Evolutionary conservation across 2,113 vertebrate species (phyloP).

Genomic region (Canis aureus): DNA sequence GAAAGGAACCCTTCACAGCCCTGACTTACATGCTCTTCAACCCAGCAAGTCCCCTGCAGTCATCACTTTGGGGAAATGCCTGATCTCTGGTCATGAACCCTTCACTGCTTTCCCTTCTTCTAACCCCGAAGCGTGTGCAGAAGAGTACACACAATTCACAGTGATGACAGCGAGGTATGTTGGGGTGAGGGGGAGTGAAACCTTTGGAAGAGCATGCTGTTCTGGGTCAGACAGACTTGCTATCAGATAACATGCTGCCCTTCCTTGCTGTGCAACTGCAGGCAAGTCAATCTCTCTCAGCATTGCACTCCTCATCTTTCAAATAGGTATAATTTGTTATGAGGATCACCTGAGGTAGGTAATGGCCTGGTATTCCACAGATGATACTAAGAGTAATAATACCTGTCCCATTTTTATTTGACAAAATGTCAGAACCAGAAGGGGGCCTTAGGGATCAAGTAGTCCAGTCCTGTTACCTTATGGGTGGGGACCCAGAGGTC

Average conservation of each 20-base stretch:
- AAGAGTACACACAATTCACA: not conserved
- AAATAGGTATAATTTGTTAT: not conserved
- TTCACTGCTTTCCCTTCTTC: not conserved
- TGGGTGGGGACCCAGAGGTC: not conserved
- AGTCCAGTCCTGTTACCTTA: not conserved
- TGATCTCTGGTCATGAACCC: not conserved
- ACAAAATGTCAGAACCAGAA: constrained; percentile 39
- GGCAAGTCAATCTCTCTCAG: not conserved
- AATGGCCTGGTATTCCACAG: not conserved
- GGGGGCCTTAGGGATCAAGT: not conserved
- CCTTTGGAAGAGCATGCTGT: not conserved
- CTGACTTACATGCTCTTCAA: not conserved
- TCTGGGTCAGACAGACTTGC: not conserved
- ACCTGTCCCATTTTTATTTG: not conserved
- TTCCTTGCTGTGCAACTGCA: not conserved
- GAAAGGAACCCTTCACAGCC: not conserved
- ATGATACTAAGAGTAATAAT: not conserved
- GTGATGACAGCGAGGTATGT: not conserved
- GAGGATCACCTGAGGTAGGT: not conserved
- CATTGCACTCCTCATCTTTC: not conserved
- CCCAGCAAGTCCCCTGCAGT: not conserved
- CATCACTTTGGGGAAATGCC: not conserved
- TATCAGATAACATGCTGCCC: not conserved
- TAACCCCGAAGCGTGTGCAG: not conserved
- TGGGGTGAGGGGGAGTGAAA: not conserved